Evolutionary conservation across 2,113 vertebrate genomes (phyloP).

Genomic region (Anarhynchus alexandrinus): DNA sequence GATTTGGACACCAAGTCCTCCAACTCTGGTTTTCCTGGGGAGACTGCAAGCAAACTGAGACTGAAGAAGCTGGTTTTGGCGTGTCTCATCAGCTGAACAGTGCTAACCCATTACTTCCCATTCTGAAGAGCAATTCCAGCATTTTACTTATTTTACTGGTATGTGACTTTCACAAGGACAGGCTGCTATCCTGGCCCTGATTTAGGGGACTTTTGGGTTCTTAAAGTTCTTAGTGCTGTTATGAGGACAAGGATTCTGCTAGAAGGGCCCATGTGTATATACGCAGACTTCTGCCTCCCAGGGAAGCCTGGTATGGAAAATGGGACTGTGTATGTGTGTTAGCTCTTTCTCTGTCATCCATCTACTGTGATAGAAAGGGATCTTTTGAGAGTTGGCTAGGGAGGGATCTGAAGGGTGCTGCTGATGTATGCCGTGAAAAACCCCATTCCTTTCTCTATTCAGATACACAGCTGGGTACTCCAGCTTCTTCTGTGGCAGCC

Average conservation of each 20-base stretch:
- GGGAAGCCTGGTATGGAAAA: background rate
- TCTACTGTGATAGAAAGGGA: background rate
- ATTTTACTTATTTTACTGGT: conserved; percentile 85
- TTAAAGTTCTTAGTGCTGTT: background rate
- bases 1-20: conserved; percentile 78
- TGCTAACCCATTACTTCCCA: conserved; percentile 68
- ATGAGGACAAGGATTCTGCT: background rate
- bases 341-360: background rate
- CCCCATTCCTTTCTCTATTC: background rate
- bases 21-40: conserved; percentile 84
- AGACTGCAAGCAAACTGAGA: conserved; percentile 26
- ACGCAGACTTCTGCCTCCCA: background rate
- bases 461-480: background rate
- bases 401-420: background rate
- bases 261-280: background rate
- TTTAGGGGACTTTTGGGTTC: background rate
- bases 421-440: background rate
- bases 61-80: background rate
- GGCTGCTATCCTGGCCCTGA: background rate
- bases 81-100: background rate
- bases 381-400: background rate
- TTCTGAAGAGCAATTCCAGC: conserved; percentile 79
- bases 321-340: background rate
- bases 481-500: background rate
- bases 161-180: conserved; percentile 30